Conservation (phyloP, 2,888 invertebrate species). For the Trichogramma evanescens region DNA sequence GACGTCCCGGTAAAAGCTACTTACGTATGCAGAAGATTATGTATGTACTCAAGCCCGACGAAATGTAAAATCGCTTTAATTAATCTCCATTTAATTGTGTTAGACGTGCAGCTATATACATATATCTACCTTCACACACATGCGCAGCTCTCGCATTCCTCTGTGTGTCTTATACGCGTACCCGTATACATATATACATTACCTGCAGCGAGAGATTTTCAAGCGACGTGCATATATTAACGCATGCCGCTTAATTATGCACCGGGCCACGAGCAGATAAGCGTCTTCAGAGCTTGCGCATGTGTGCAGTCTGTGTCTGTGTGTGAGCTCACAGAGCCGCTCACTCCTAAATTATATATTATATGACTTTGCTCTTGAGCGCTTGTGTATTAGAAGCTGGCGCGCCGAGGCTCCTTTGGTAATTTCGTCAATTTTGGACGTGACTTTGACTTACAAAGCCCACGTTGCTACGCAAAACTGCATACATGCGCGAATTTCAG, state of each 20-base stretch:
- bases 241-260: conserved; percentile 43
- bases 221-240: conserved; percentile 36
- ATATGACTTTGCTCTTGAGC: conserved; percentile 6
- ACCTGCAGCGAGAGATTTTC: conserved; percentile 32
- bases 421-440: too few relatives aligned
- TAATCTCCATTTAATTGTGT: conserved; percentile 45
- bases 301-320: too few relatives aligned
- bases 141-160: too few relatives aligned
- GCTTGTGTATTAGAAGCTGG: neutral
- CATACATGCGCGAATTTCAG: too few relatives aligned
- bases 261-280: conserved; percentile 30
- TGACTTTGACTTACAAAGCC: too few relatives aligned
- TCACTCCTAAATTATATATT: too few relatives aligned
- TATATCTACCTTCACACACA: too few relatives aligned
- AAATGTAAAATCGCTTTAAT: conserved; percentile 45
- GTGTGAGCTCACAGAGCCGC: too few relatives aligned
- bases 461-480: too few relatives aligned
- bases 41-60: conserved; percentile 24
- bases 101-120: conserved; percentile 25
- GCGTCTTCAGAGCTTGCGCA: conserved; percentile 23
- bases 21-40: neutral
- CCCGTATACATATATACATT: conserved; percentile 16
- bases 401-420: neutral
- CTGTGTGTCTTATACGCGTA: conserved; percentile 5
- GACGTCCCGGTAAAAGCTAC: too few relatives aligned